Base-by-base conservation (phyloP, 2,113 vertebrate species). In the Corythornis vintsioides region DNA sequence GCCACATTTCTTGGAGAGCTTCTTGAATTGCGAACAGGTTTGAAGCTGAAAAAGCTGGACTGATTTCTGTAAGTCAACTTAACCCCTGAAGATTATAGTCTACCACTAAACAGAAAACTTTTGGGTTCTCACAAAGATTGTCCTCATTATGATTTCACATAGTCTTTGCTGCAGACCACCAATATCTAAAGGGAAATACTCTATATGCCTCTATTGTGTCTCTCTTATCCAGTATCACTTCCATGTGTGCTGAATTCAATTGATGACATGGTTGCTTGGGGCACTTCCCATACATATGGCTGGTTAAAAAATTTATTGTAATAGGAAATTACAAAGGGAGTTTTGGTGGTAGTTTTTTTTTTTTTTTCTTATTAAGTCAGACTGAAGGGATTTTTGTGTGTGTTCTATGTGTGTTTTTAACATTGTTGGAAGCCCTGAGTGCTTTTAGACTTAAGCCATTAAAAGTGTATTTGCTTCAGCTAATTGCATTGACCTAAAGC, bases 401-500 rank as follows among this genome's bases (percentile, higher is more conserved):
- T 86, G n/a, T 75, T 89, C 29, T 48, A 5, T 20, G 21, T 17
- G 7, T 35, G 5, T 33, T 67, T 50, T 84, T 67, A 88, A 7
- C 26, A 9, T 67, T 53, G 28, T 40, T 93, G 50, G 35, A 75
- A 88, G 43, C 88, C 60, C 21, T 12, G 26, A 89, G 35, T 57
- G 42, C 8, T 78, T 67, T 93, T 56, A 61, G 50, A 53, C 40
- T 50, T 79, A 71, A 21, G 17, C 40, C 18, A n/a, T 83, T 91
- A 59, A 33, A 93, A 89, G 29, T 57, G 9, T 89, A 63, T 72
- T 92, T 86, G 85, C 57, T 89, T 88, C 77, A 73, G 18, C 63
- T 85, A 81, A 90, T 88, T 89, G 22, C n/a, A 80, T 15, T 90
- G 80, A 72, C 64, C 53, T 90, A 53, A 93, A 96, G 63, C 64